phyloP scores from a whole-genome alignment of 2,888 invertebrate species.

The Monoplex corrugatus region DNA sequence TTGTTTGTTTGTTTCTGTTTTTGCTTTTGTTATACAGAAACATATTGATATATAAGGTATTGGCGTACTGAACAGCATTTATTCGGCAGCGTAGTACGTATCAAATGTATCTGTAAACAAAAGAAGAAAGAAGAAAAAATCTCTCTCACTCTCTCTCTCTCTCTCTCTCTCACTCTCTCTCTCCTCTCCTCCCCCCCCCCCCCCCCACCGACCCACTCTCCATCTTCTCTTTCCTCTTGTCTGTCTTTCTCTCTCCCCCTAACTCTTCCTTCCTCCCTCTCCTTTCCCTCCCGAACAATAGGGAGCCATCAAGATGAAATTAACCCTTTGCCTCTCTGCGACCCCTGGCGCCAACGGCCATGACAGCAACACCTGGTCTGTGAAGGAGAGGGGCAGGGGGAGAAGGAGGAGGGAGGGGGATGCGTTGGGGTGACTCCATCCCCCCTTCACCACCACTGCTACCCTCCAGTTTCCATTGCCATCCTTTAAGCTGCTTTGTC shows the following conservation, averaged over 20 bases:
- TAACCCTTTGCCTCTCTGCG: neutral
- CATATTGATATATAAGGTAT: too few species aligned
- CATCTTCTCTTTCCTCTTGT: neutral
- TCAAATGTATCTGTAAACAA: neutral
- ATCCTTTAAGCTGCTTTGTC: neutral
- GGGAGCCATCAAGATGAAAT: slow-evolving; percentile 25
- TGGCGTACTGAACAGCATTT: too few species aligned
- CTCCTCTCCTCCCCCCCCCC: neutral
- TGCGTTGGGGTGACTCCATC: neutral
- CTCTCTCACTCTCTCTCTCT: slow-evolving; percentile 19
- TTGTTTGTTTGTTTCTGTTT: too few species aligned
- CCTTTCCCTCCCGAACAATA: neutral
- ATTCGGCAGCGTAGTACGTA: too few species aligned
- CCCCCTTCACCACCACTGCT: neutral
- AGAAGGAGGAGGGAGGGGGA: neutral
- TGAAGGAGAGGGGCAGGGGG: neutral
- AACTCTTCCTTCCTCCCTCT: neutral
- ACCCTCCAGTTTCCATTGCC: neutral
- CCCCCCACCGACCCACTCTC: neutral
- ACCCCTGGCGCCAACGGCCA: neutral
- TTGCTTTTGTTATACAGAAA: too few species aligned
- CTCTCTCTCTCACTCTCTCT: slow-evolving; percentile 24
- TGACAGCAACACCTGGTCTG: slow-evolving; percentile 31
- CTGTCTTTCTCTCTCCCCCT: neutral
- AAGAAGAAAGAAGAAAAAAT: too few species aligned